These are phyloP conservation scores for Melipona bicolor DNA, from an alignment of 2,888 invertebrate genomes.

Conservation along the genomic window DNA sequence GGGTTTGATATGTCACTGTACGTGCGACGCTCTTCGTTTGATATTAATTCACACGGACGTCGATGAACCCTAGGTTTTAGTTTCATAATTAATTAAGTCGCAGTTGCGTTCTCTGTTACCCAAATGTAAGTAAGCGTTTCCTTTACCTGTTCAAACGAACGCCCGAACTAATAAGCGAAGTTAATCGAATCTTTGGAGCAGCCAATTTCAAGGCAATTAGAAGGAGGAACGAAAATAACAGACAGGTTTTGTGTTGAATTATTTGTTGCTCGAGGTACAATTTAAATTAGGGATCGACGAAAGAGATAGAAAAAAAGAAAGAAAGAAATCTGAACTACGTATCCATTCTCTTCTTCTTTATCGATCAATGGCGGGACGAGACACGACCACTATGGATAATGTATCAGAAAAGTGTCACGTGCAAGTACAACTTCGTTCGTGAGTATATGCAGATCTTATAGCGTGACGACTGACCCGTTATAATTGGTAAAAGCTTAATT, in stretches of 20 bases:
- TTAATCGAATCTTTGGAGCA: background rate
- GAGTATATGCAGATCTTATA: too few relatives aligned
- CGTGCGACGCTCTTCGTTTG: background rate
- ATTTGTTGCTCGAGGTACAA: background rate
- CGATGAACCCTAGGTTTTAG: too few relatives aligned
- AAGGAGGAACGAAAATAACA: background rate
- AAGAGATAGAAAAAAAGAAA: background rate
- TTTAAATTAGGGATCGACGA: background rate
- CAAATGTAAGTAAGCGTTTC: background rate
- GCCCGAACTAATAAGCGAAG: background rate
- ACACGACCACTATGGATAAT: background rate
- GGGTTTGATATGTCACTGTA: background rate
- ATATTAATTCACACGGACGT: background rate
- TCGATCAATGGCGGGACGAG: slow-evolving; percentile 9
- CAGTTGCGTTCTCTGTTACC: too few relatives aligned
- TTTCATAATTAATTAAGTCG: too few relatives aligned
- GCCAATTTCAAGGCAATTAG: background rate
- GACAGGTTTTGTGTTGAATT: background rate
- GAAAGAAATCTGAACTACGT: background rate
- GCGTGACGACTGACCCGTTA: too few relatives aligned
- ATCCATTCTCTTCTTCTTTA: background rate
- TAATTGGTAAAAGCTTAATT: too few relatives aligned
- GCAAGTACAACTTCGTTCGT: background rate
- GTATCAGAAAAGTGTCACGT: background rate
- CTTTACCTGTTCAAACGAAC: too few relatives aligned